phyloP scores from a whole-genome alignment of 2,113 vertebrate genomes.

The Antigone vipio region DNA sequence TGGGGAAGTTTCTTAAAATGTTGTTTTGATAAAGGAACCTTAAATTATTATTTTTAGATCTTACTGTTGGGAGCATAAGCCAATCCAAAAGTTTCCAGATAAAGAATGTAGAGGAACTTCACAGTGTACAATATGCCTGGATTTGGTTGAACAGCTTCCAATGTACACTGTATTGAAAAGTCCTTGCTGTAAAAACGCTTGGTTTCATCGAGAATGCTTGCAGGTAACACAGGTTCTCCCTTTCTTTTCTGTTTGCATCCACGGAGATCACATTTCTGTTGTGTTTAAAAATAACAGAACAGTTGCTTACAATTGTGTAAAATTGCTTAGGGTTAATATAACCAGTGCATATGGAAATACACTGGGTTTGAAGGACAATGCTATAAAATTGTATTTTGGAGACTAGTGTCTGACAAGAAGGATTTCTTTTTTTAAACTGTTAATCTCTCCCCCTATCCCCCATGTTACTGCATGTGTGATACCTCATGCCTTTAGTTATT shows the following conservation, averaged over 20 bases:
- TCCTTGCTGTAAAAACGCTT: slow-evolving; percentile 91
- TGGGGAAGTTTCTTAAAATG: neutral
- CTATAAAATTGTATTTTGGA: neutral
- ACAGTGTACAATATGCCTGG: slow-evolving; percentile 92
- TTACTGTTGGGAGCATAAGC: slow-evolving; percentile 87
- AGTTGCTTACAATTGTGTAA: neutral
- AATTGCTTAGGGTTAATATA: neutral
- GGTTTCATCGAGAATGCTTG: slow-evolving; percentile 95
- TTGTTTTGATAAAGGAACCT: neutral
- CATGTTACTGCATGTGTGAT: neutral
- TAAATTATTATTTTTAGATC: slow-evolving; percentile 77
- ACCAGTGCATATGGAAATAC: neutral
- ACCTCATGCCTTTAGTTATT: neutral
- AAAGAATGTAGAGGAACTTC: slow-evolving; percentile 73
- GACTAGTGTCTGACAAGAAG: neutral
- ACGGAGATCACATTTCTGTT: neutral
- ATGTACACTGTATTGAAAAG: slow-evolving; percentile 83
- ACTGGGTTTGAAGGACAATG: neutral
- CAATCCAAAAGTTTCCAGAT: slow-evolving; percentile 76
- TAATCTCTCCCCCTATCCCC: neutral
- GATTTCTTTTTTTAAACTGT: neutral
- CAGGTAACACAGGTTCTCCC: slow-evolving; percentile 79
- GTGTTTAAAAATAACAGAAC: neutral
- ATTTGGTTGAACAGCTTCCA: slow-evolving; percentile 82
- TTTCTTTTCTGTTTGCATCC: neutral